Base-by-base conservation (phyloP, 2,113 vertebrate species). In the Morone saxatilis region DNA sequence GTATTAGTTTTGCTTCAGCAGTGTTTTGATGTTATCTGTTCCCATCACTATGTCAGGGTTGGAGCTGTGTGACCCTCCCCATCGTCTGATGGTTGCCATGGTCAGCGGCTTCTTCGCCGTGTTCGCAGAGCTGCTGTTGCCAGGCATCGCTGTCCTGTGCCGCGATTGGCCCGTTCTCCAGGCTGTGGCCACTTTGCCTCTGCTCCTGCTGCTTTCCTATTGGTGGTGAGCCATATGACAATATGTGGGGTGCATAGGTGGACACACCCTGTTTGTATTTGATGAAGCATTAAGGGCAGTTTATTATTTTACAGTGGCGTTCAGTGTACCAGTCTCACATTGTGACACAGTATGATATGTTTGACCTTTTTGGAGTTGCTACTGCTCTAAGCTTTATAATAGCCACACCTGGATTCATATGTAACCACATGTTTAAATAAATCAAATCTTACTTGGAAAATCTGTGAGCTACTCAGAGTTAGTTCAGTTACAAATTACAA, bases 131-230 rank as follows among this genome's bases (percentile, higher is more conserved):
- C 89, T 98, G 89, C 90, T 98, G 88, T 92, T 97, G 93, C 97
- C 97, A 0, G 96, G 96, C 17, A 51, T 98, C 47, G 97, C 96
- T 0, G 79, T 94, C 56, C 88, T 97, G 8, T 96, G 96, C 36
- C 91, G 73, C 0, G 95, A 97, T 85, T 98, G 97, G 97, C 91
- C 92, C 1, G 72, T 98, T 57, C 95, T 98, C 31, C 98, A 99
- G 89, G 96, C 96, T 0, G 94, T 96, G 5, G 86, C 94, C 48
- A 96, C 97, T 57, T 82, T 97, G 88, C 91, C 93, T 7, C 92
- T 96, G 13, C 89, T 97, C 2, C 88, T 97, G 63, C 81, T 97
- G 92, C 93, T 97, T 3, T 93, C 78, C 22, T 96, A 97, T 83
- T 97, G 96, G 96, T 97, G 97, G 97, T 98, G 81, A 97, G 97